A percentile compares a stretch with the other conserved stretches of the same genome.
These are phyloP conservation scores for Notospermus geniculatus DNA, from an alignment of 1,140 invertebrate species.

Conservation along the genomic window DNA sequence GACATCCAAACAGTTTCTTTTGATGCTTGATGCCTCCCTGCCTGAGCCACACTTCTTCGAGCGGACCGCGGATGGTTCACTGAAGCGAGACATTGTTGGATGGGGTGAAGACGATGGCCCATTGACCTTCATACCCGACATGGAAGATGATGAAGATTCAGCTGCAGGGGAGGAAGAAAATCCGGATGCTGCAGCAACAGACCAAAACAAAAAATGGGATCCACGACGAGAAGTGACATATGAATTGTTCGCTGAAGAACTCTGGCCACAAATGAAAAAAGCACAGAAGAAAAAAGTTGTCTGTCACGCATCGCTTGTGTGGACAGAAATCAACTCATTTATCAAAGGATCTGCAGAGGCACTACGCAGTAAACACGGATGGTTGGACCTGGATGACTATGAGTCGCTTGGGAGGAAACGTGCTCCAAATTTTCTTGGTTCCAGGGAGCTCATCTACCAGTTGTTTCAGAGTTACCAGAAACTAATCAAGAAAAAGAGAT, in stretches of 20 bases:
- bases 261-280: constrained; percentile 38
- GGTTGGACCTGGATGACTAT: constrained; percentile 32
- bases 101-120: constrained; percentile 35
- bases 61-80: constrained; percentile 33
- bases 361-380: constrained; percentile 29
- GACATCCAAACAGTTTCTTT: constrained; percentile 34
- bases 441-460: constrained; percentile 35
- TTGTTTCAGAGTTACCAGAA: constrained; percentile 25
- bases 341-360: constrained; percentile 47
- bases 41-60: constrained; percentile 30
- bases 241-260: constrained; percentile 37
- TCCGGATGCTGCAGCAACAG: constrained; percentile 1
- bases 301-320: constrained; percentile 40
- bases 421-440: constrained; percentile 41
- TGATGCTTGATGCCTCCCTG: constrained; percentile 40
- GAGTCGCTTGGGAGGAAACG: constrained; percentile 35
- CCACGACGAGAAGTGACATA: constrained; percentile 39
- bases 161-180: constrained; percentile 16
- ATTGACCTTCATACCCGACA: constrained; percentile 28
- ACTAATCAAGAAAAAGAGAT: constrained; percentile 28
- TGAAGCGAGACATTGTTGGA: constrained; percentile 29
- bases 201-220: constrained; percentile 15
- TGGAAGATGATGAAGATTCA: constrained; percentile 18
- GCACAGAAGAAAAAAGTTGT: constrained; percentile 27
- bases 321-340: constrained; percentile 48